A percentile compares a stretch with the other conserved stretches of the same genome.
Evolutionary conservation across 2,797 vertebrate genomes (phyloP).

Genomic region (Mormyrops boulengeri): DNA sequence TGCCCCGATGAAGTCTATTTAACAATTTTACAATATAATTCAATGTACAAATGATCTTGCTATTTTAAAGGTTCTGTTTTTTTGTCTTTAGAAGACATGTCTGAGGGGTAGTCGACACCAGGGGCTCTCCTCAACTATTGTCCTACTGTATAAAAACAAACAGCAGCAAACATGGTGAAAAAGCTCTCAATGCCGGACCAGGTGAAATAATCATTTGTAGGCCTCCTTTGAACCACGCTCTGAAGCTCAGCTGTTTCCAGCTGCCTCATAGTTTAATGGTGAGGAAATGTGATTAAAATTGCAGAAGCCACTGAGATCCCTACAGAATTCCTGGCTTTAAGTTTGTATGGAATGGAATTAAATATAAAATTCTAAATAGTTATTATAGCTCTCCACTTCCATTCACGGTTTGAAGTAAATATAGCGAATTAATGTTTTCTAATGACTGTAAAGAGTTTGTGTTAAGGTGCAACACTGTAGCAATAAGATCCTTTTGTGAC

Average conservation of each 20-base stretch:
- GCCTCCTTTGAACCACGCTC: conserved; percentile 9
- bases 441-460: conserved; percentile 42
- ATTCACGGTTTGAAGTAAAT: conserved; percentile 44
- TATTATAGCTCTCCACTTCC: conserved; percentile 45
- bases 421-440: conserved; percentile 55
- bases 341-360: conserved; percentile 35
- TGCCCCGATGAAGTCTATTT: background rate
- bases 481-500: conserved; percentile 39
- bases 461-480: conserved; percentile 26
- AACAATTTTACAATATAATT: background rate
- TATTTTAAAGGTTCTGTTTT: background rate
- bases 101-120: background rate
- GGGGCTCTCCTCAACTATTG: background rate
- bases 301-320: conserved; percentile 42
- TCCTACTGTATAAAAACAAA: background rate
- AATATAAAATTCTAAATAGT: conserved; percentile 49
- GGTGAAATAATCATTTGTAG: background rate
- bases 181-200: background rate
- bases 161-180: background rate
- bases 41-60: background rate
- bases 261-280: conserved; percentile 32
- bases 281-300: conserved; percentile 33
- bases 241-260: conserved; percentile 30
- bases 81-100: background rate
- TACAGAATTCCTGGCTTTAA: conserved; percentile 41